Evolutionary conservation across 2,888 invertebrate genomes (phyloP), one percentile per base, ranked within the genome.

Genomic region (Nephrocerus scutellatus): DNA sequence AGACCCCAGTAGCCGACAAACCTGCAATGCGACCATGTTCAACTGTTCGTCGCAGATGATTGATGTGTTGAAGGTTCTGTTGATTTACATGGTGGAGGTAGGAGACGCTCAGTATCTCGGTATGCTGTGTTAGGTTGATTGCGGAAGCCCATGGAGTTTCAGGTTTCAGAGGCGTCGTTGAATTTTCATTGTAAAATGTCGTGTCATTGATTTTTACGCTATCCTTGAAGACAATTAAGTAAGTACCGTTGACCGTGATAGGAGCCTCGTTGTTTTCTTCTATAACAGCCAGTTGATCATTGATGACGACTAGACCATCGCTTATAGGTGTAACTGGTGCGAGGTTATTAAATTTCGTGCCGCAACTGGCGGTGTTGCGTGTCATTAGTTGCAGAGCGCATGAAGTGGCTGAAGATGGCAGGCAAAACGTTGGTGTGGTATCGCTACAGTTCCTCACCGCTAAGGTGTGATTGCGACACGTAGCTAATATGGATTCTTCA

Each of bases 361-460:
- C 21, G 6, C 35, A 28, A 14, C 18, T 25, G 6, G 24, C 34
- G 9, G 34, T 24, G 22, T 32, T 21, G 21, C 19, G 32, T 16
- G 32, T 39, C 28, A 32, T 33, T 12, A 39, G 23, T 28, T 39
- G 39, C n/a, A 32, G 16, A 28, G 33, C 39, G 32, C 39, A 39
- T 23, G 22, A 39, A 16, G 30, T 24, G 7, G 22, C 10, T 22
- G 30, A 23, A 15, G 37, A 37, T 21, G 30, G 4, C 12, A 30
- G 30, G 23, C 36, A 36, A 13, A 36, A 36, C 8, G 25, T 24
- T 24, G 30, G 30, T 18, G 14, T 30, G 9, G 30, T 23, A 9
- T 30, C 19, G 9, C 30, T 37, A 15, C 37, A 37, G 24, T 37
- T 30, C 12, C 19, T 37, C 10, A 37, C 24, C 12, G 37, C 30